These are phyloP conservation scores for Agonopterix subpropinquella DNA, from an alignment of 2,888 invertebrate species.

Conservation along the genomic window DNA sequence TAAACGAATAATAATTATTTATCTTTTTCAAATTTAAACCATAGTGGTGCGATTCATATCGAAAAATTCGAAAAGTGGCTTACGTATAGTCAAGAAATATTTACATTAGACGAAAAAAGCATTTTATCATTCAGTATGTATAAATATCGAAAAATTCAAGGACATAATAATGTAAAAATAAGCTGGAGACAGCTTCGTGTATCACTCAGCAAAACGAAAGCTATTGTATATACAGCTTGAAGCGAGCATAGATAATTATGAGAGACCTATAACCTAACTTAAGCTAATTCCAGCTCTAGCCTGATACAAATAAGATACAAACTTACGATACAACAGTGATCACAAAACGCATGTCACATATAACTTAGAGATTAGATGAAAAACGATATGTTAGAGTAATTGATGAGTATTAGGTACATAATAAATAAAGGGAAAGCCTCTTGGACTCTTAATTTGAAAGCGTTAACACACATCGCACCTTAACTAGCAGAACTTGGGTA, in stretches of 20 bases:
- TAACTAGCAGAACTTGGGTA: conserved; percentile 66
- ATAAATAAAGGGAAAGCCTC: conserved; percentile 37
- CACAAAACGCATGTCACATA: conserved; percentile 39
- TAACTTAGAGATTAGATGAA: conserved; percentile 39
- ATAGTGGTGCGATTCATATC: conserved; percentile 24
- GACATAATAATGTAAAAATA: conserved; percentile 30
- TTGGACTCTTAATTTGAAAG: conserved; percentile 35
- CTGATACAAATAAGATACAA: conserved; percentile 41
- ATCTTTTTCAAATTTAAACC: conserved; percentile 23
- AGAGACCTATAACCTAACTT: conserved; percentile 41
- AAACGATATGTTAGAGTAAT: conserved; percentile 64
- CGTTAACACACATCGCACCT: conserved; percentile 59
- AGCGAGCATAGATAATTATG: conserved; percentile 31
- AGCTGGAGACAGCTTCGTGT: conserved; percentile 23
- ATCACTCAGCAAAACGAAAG: conserved; percentile 31
- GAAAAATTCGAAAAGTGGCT: conserved; percentile 46
- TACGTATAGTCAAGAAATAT: conserved; percentile 46
- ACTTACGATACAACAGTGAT: conserved; percentile 45
- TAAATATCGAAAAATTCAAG: conserved; percentile 50
- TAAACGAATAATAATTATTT: conserved; percentile 25
- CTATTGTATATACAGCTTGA: conserved; percentile 41
- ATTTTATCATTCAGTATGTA: conserved; percentile 21
- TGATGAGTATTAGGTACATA: conserved; percentile 56
- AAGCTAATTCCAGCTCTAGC: conserved; percentile 32
- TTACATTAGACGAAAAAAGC: conserved; percentile 44